Percentiles rank a stretch among this genome's conserved stretches.
Evolutionary conservation across 1,140 invertebrate genomes (phyloP).

Genomic region (Zaprionus africanus): DNA sequence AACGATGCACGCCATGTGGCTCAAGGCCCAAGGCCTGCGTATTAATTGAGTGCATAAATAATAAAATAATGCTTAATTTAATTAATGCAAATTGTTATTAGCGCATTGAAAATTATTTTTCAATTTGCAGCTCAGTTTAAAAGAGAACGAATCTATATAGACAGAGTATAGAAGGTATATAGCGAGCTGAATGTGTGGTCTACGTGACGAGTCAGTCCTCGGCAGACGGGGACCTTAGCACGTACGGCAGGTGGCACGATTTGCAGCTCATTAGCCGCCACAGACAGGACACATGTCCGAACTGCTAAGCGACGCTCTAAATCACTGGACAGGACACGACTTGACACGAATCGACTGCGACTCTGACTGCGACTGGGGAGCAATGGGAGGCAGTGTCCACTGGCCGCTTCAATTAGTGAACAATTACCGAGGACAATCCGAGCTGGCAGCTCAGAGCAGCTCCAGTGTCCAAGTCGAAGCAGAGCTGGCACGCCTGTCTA

Average conservation of each 20-base stretch:
- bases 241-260: conserved; percentile 71
- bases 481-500: conserved; percentile 41
- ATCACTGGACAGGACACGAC: conserved; percentile 66
- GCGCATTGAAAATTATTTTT: background rate
- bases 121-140: background rate
- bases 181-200: background rate
- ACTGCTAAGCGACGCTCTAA: conserved; percentile 78
- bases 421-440: conserved; percentile 76
- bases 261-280: conserved; percentile 80
- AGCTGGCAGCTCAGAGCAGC: conserved; percentile 48
- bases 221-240: conserved; percentile 35
- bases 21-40: background rate
- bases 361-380: conserved; percentile 14
- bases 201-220: background rate
- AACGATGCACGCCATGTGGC: background rate
- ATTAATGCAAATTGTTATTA: background rate
- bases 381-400: background rate
- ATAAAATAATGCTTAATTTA: conserved; percentile 16
- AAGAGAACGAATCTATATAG: background rate
- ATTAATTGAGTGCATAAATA: conserved; percentile 18
- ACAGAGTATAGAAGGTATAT: background rate
- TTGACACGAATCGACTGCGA: conserved; percentile 34
- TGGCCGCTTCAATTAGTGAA: conserved; percentile 71
- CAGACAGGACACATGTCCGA: conserved; percentile 75
- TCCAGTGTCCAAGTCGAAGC: conserved; percentile 5